Base-by-base conservation (phyloP, 2,797 vertebrate species). In the Eulemur rubriventer region DNA sequence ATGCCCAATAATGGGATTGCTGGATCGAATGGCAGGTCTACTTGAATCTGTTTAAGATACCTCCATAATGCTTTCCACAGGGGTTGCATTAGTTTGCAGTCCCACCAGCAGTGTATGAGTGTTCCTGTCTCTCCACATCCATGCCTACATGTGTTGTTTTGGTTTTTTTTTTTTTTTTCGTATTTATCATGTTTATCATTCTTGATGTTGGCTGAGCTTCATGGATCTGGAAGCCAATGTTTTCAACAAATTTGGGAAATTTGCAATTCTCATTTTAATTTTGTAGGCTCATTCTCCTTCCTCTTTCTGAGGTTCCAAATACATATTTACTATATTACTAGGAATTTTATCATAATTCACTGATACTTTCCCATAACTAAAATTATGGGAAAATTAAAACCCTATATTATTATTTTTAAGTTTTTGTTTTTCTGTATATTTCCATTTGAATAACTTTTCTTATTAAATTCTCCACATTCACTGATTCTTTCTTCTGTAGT, bases 101-200 rank as follows among this genome's bases (percentile, higher is more conserved):
- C 38, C 38, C 4, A 41, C 38, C 38, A 41, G 38, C 38, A 41
- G 38, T 41, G 38, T 41, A 41, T 41, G 38, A 41, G 38, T 41
- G 38, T 41, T 41, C 38, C 38, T 41, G 38, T 41, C 38, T 41
- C 38, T 41, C 38, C 38, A 41, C 38, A 41, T 41, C 38, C 38
- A 41, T 4, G 38, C 38, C 38, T 4, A 41, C 38, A 41, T 41
- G 38, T 41, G 38, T 41, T 41, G 38, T 41, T 41, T 41, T 41
- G 38, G 38, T 41, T 41, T 41, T 41, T 26, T 26, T 63, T 33
- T 65, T 7, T 4, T n/a, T 65, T n/a, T 65, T 63, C 2, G 20
- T 78, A 13, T 63, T 48, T 26, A 35, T 28, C 0, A 1, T 33
- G 0, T 63, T 48, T 26, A 35, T 28, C 0, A 1, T 33, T 0